Base-by-base conservation (phyloP, 1,140 invertebrate species). In the Drepana arcuata region DNA sequence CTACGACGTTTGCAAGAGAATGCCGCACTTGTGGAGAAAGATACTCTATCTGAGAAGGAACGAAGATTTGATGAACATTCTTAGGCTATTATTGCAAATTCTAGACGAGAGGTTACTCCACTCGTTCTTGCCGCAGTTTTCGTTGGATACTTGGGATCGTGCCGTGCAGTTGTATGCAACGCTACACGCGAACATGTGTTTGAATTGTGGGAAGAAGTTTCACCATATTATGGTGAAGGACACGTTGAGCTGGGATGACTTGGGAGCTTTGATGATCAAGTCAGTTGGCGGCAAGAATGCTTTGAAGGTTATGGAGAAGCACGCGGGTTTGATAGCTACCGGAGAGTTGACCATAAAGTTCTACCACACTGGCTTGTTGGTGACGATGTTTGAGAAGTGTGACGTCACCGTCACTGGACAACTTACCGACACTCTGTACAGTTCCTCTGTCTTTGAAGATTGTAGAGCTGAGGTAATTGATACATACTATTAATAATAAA, bases 1-100 rank as follows among this genome's bases (percentile, higher is more conserved):
- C 21, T 84, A 84, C 30, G 81, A 84, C 34, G 63, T 88, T 14
- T 88, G 86, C 46, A 85, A 85, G 40, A 73, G 78, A 44, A 84
- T 88, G 75, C 87, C 87, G 18, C 87, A 84, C 44, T 79, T 88
- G 52, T 89, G 87, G 88, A 62, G 71, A 15, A 84, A 84, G 36
- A 84, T 84, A 32, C 55, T 84, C 7, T 75, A 83, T 34, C 51
- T 84, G 27, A 45, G 80, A 40, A 64, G 78, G 11, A 84, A 83
- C 14, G 83, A 84, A 46, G 83, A 84, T 43, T 59, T 84, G 10
- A 28, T 80, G 15, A 83, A 82, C 34, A 61, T 84, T 14, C 48
- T 84, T 26, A 66, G 73, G 34, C 56, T 84, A 41, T 62, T 84
- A 7, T 39, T 85, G 3, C 83, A 85, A 53, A 84, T 85, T 67